A percentile compares a stretch with the other conserved stretches of the same genome.
Evolutionary conservation across 2,888 invertebrate species (phyloP).

Genomic region (Aspidiotus destructor): DNA sequence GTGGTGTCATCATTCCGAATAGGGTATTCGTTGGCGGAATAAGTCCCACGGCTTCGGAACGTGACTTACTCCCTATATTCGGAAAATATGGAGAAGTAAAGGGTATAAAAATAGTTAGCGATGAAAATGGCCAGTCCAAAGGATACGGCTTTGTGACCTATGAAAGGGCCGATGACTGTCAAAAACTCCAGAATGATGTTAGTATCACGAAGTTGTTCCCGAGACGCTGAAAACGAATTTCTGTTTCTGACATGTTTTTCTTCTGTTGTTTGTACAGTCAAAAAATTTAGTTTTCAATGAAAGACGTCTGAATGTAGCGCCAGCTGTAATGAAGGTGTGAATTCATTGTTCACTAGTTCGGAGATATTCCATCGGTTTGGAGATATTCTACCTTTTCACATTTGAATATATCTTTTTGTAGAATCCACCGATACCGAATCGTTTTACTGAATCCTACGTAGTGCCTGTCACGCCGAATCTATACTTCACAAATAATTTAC

Average conservation of each 20-base stretch:
- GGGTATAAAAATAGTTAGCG: constrained; percentile 87
- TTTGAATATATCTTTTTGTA: background rate
- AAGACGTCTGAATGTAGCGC: constrained; percentile 74
- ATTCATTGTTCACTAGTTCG: background rate
- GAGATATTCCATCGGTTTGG: no score
- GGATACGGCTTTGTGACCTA: constrained; percentile 83
- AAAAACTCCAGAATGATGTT: constrained; percentile 60
- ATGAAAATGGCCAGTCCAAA: constrained; percentile 89
- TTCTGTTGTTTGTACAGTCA: constrained; percentile 45
- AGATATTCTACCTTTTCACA: no score
- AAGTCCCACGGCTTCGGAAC: constrained; percentile 83
- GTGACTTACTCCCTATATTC: constrained; percentile 82
- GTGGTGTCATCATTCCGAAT: constrained; percentile 67
- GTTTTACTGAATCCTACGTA: constrained; percentile 19
- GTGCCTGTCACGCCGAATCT: constrained; percentile 21
- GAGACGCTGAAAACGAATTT: background rate
- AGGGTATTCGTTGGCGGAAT: constrained; percentile 95
- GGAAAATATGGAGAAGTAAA: constrained; percentile 80
- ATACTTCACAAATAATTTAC: constrained; percentile 24
- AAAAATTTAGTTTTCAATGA: constrained; percentile 69
- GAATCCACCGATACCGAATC: constrained; percentile 16
- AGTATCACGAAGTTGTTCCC: constrained; percentile 38
- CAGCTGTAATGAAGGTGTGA: constrained; percentile 62
- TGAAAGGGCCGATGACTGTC: constrained; percentile 78
- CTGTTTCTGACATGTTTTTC: constrained; percentile 9